Percentiles rank a stretch among this genome's conserved stretches.
These are phyloP conservation scores for Sebastes matsubarae DNA, from an alignment of 2,797 vertebrate species.

Conservation along the genomic window DNA sequence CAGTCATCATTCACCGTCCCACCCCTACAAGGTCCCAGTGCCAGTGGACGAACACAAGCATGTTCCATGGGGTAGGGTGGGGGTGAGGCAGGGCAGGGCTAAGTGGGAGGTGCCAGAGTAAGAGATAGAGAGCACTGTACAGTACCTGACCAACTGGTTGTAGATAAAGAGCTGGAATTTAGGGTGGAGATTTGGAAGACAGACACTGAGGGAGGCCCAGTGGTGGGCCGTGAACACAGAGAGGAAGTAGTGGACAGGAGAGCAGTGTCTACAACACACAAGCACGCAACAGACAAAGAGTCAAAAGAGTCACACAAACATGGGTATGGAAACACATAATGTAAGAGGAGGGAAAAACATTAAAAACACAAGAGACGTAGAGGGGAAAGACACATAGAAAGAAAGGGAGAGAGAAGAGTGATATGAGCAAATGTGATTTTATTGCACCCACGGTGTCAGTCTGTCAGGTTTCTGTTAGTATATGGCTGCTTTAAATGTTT, in stretches of 20 bases:
- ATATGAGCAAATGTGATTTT: slow-evolving; percentile 72
- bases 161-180: slow-evolving; percentile 99
- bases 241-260: slow-evolving; percentile 99
- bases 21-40: slow-evolving; percentile 58
- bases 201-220: slow-evolving; percentile 99
- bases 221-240: slow-evolving; percentile 99
- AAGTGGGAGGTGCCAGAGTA: slow-evolving; percentile 70
- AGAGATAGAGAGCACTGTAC: slow-evolving; percentile 83
- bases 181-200: slow-evolving; percentile 99
- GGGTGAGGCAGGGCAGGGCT: slow-evolving; percentile 73
- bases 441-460: slow-evolving; percentile 39
- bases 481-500: not conserved
- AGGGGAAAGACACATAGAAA: slow-evolving; percentile 60
- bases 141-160: slow-evolving; percentile 99
- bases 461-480: slow-evolving; percentile 10
- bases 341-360: not conserved
- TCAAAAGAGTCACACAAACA: slow-evolving; percentile 74
- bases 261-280: slow-evolving; percentile 98
- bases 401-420: slow-evolving; percentile 69
- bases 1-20: slow-evolving; percentile 48
- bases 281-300: slow-evolving; percentile 63
- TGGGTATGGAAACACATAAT: slow-evolving; percentile 39
- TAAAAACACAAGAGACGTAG: slow-evolving; percentile 31
- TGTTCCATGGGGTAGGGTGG: slow-evolving; percentile 86
- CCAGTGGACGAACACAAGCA: slow-evolving; percentile 88